These are phyloP conservation scores for Dissostichus mawsoni DNA, from an alignment of 2,113 vertebrate genomes.

Conservation along the genomic window DNA sequence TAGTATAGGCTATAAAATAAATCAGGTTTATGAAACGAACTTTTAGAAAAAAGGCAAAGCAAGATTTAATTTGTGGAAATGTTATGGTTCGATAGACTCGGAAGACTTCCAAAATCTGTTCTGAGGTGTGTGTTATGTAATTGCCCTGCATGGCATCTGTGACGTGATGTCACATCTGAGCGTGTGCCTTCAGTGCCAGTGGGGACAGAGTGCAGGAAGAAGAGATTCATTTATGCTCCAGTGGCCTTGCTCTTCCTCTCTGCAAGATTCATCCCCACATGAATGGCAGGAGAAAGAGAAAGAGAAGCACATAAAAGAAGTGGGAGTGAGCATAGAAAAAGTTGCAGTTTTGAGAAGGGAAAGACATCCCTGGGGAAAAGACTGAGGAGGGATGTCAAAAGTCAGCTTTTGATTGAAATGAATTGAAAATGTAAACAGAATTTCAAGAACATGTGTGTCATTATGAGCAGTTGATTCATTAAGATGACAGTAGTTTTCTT, in stretches of 20 bases:
- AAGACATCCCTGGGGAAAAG: neutral
- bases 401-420: too few species aligned
- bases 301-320: neutral
- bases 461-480: too few species aligned
- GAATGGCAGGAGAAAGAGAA: neutral
- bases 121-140: slow-evolving; percentile 34
- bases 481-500: too few species aligned
- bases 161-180: slow-evolving; percentile 33
- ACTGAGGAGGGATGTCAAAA: neutral
- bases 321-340: neutral
- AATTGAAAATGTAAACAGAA: too few species aligned
- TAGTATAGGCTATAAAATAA: too few species aligned
- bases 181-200: neutral
- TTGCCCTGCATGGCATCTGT: neutral
- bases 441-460: too few species aligned
- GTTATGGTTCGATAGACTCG: too few species aligned
- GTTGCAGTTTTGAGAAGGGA: neutral
- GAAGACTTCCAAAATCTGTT: neutral
- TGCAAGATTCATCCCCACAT: neutral
- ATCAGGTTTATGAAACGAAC: too few species aligned
- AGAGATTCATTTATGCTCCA: slow-evolving; percentile 44
- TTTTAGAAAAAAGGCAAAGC: too few species aligned
- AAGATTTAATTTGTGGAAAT: too few species aligned
- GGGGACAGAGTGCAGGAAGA: slow-evolving; percentile 18
- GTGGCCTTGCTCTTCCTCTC: neutral